Base-by-base conservation (phyloP, 2,888 invertebrate genomes). In the Lypha dubia region DNA sequence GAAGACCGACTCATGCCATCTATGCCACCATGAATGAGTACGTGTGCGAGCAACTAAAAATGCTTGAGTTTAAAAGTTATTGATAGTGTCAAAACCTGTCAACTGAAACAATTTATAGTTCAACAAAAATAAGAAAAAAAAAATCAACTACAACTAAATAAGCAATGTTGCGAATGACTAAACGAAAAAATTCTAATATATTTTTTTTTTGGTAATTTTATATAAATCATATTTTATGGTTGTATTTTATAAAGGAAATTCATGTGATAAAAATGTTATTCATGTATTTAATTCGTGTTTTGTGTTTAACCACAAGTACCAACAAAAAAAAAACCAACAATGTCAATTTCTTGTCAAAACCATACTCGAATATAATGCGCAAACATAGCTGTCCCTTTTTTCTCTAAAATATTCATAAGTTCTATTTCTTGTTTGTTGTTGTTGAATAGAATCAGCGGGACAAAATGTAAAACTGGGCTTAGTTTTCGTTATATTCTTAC, bases 51-150 rank as follows among this genome's bases (percentile, higher is more conserved):
- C 17, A 28, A 24, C 62, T 38, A 41, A 68, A 44, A 49, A 71
- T 56, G 70, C 60, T 79, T 28, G 20, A 53, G 32, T 68, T 51
- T 65, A 53, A 63, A 74, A 60, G 51, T 65, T 77, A 20, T 28
- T 73, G 77, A 81, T 77, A 80, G 44, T 74, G 68, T 77, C 77
- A 74, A 74, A 84, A 81, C 63, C 84, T 84, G 81, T 77, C 84
- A 81, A 41, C 80, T 68, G 58, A 49, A 68, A 81, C 49, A 62
- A 79, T 84, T 62, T 84, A 80, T 84, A n/a, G n/a, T n/a, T n/a
- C n/a, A n/a, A n/a, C n/a, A n/a, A n/a, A n/a, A n/a, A n/a, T n/a
- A 62, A 41, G 76, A 20, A 46, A 20, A 46, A 51, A 68, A 60
- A n/a, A n/a, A n/a, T n/a, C n/a, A n/a, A n/a, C 60, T 32, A 41